phyloP scores from a whole-genome alignment of 1,140 invertebrate species.

The Parasteatoda tepidariorum region DNA sequence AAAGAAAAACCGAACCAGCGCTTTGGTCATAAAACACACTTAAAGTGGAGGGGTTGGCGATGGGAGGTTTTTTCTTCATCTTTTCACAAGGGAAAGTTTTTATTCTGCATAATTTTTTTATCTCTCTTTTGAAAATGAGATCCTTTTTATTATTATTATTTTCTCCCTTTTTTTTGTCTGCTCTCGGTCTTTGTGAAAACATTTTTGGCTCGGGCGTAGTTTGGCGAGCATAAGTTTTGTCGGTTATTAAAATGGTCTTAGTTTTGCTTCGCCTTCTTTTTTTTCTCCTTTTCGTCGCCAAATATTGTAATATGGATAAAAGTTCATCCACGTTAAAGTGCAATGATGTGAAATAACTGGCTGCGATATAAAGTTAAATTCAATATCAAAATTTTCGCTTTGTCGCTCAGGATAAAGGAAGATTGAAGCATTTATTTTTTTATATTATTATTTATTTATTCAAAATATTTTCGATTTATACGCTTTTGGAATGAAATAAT shows the following conservation, averaged over 20 bases:
- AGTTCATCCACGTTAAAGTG: not conserved
- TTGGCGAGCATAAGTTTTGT: conserved; percentile 19
- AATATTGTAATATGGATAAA: not conserved
- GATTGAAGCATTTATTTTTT: too few species aligned
- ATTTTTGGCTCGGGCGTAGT: not conserved
- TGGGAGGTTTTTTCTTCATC: not conserved
- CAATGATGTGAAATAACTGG: not conserved
- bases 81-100: not conserved
- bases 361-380: not conserved
- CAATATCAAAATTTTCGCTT: not conserved
- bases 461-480: too few species aligned
- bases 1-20: conserved; percentile 30
- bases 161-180: not conserved
- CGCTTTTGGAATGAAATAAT: too few species aligned
- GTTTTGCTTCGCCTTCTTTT: too few species aligned
- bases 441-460: too few species aligned
- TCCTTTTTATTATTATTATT: not conserved
- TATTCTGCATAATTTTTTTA: not conserved
- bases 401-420: too few species aligned
- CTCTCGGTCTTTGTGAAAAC: not conserved
- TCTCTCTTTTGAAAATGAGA: not conserved
- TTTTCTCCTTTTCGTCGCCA: not conserved
- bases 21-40: conserved; percentile 48
- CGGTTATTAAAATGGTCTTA: conserved; percentile 16
- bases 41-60: conserved; percentile 17